Evolutionary conservation across 1,140 invertebrate genomes (phyloP).

Genomic region (Ceratosolen fusciceps): DNA sequence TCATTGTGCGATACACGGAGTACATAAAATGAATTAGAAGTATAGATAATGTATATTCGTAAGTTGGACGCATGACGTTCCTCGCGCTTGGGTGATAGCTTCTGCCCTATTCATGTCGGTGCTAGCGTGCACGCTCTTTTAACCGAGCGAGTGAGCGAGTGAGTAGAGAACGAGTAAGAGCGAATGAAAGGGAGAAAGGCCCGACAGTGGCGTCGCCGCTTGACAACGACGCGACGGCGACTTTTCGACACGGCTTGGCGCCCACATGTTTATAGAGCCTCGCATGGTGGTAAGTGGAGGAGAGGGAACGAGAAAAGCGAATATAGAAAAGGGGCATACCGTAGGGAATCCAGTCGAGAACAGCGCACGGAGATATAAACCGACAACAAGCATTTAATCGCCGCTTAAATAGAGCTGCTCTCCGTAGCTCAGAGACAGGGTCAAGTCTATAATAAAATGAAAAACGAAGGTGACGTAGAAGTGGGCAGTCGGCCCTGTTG

Average conservation of each 20-base stretch:
- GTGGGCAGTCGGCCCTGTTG: too few species aligned
- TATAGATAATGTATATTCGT: too few species aligned
- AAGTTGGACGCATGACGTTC: too few species aligned
- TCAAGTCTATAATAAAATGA: too few species aligned
- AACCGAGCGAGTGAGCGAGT: neutral
- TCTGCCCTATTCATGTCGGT: neutral
- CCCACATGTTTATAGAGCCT: neutral
- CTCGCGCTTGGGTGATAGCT: too few species aligned
- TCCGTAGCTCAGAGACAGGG: too few species aligned
- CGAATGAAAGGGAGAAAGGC: neutral
- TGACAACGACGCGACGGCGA: constrained; percentile 29
- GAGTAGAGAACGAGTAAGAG: constrained; percentile 8
- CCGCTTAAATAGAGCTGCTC: too few species aligned
- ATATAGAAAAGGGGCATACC: constrained; percentile 20
- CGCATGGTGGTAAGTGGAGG: too few species aligned
- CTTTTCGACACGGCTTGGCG: neutral
- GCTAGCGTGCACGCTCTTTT: neutral
- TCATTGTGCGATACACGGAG: too few species aligned
- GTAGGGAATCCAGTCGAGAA: constrained; percentile 16
- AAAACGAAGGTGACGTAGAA: too few species aligned
- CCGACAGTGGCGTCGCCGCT: constrained; percentile 43
- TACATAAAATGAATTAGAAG: too few species aligned
- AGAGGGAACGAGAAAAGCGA: too few species aligned
- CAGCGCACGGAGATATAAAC: neutral
- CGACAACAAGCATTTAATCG: neutral